Conservation (phyloP, 2,113 vertebrate genomes). For the Callipepla californica region DNA sequence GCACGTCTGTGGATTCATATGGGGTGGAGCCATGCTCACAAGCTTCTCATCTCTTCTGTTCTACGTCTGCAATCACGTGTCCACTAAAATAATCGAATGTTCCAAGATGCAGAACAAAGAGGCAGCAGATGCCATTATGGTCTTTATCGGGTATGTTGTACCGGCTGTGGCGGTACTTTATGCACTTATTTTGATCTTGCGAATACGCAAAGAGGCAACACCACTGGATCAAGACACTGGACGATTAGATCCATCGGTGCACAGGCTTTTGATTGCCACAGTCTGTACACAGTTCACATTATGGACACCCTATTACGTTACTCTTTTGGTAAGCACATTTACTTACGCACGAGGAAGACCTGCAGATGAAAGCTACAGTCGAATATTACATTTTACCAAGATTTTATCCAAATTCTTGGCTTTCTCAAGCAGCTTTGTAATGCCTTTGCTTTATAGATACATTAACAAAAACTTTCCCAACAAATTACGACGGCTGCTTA, state of each 20-base stretch:
- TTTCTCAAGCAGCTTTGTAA: slow-evolving; percentile 91
- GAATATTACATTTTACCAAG: slow-evolving; percentile 82
- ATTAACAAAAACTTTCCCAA: slow-evolving; percentile 92
- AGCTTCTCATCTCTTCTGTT: slow-evolving; percentile 97
- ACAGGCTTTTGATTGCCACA: slow-evolving; percentile 90
- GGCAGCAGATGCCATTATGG: slow-evolving; percentile 92
- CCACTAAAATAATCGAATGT: slow-evolving; percentile 91
- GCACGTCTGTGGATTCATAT: slow-evolving; percentile 95
- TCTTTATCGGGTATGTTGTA: slow-evolving; percentile 93
- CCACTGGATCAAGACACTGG: slow-evolving; percentile 91
- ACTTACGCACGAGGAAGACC: slow-evolving; percentile 75
- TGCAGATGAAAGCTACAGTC: slow-evolving; percentile 63
- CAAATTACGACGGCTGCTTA: slow-evolving; percentile 87
- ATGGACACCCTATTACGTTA: slow-evolving; percentile 94
- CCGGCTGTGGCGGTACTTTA: slow-evolving; percentile 90
- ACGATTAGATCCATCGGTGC: slow-evolving; percentile 89
- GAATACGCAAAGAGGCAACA: slow-evolving; percentile 89
- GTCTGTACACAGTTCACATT: slow-evolving; percentile 92
- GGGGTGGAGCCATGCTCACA: slow-evolving; percentile 96
- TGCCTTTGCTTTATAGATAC: slow-evolving; percentile 91
- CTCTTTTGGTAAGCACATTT: slow-evolving; percentile 87
- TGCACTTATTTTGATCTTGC: slow-evolving; percentile 87
- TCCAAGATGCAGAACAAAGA: slow-evolving; percentile 95
- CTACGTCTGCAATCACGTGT: slow-evolving; percentile 95
- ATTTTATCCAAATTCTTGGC: slow-evolving; percentile 89